A percentile compares a stretch with the other conserved stretches of the same genome.
Conservation (phyloP, 2,113 vertebrate species). For the Suricata suricatta region DNA sequence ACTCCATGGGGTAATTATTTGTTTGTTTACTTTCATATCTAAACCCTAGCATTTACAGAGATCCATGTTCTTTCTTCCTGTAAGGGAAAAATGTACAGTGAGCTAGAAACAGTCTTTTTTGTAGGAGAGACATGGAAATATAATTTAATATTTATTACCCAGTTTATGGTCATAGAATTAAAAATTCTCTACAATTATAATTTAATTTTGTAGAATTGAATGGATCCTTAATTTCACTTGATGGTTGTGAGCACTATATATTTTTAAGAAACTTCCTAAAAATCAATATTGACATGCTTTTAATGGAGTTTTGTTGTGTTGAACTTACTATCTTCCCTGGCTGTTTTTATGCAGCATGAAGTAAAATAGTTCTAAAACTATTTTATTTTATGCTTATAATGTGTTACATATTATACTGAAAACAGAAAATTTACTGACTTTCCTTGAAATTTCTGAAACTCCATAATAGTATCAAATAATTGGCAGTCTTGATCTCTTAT, state of each 20-base stretch:
- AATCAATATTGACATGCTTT: constrained; percentile 54
- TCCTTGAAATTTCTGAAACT: constrained; percentile 8
- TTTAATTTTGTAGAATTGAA: constrained; percentile 35
- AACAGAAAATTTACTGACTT: constrained; percentile 17
- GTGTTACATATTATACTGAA: constrained; percentile 38
- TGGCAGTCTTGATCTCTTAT: background rate
- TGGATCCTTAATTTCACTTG: constrained; percentile 56
- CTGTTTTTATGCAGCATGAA: constrained; percentile 9
- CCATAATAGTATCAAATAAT: background rate
- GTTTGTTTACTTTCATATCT: background rate
- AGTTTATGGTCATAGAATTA: constrained; percentile 58
- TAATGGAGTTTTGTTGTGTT: constrained; percentile 19
- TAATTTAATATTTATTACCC: constrained; percentile 52
- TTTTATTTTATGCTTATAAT: constrained; percentile 56
- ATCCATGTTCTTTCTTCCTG: background rate
- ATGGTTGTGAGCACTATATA: constrained; percentile 22
- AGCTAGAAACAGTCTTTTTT: background rate
- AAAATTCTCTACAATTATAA: constrained; percentile 61
- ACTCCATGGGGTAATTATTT: background rate
- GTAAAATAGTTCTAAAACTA: constrained; percentile 42
- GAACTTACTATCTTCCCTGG: constrained; percentile 4
- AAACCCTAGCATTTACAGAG: background rate
- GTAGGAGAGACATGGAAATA: background rate
- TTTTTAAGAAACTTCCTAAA: constrained; percentile 61
- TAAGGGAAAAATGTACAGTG: background rate